phyloP scores from a whole-genome alignment of 2,888 invertebrate genomes.

The Agrypnus murinus region DNA sequence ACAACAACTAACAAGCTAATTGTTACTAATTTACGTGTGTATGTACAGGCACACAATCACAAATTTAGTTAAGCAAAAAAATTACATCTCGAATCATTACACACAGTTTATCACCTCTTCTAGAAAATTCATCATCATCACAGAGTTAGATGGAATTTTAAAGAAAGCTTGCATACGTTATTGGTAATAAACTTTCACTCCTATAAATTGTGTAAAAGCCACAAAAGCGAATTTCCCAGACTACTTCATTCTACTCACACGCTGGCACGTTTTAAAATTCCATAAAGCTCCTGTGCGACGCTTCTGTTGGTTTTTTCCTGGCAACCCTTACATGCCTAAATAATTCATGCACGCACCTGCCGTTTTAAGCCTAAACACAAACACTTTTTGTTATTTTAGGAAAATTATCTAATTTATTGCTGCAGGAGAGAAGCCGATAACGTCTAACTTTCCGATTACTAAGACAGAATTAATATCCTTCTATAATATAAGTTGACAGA shows the following conservation, averaged over 20 bases:
- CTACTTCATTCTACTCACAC: neutral
- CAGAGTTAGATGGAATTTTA: too few relatives aligned
- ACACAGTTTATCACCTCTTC: too few relatives aligned
- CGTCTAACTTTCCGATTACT: conserved; percentile 3
- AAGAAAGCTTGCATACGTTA: neutral
- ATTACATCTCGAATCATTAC: too few relatives aligned
- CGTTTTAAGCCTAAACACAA: neutral
- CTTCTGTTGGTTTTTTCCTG: neutral
- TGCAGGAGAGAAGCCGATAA: neutral
- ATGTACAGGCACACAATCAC: too few relatives aligned
- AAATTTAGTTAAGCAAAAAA: too few relatives aligned
- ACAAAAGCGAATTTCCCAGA: neutral
- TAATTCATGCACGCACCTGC: conserved; percentile 14
- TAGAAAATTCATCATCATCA: too few relatives aligned
- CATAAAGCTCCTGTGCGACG: neutral
- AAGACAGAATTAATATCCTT: conserved; percentile 13
- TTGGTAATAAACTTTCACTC: conserved; percentile 3
- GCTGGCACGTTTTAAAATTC: conserved; percentile 16
- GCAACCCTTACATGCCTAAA: neutral
- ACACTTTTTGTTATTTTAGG: conserved; percentile 18
- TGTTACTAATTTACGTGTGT: too few relatives aligned
- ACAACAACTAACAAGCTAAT: too few relatives aligned
- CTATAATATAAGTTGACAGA: neutral
- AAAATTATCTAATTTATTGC: conserved; percentile 14
- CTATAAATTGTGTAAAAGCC: conserved; percentile 11